These are phyloP conservation scores for Adelphocoris suturalis DNA, from an alignment of 2,888 invertebrate species.

Conservation along the genomic window DNA sequence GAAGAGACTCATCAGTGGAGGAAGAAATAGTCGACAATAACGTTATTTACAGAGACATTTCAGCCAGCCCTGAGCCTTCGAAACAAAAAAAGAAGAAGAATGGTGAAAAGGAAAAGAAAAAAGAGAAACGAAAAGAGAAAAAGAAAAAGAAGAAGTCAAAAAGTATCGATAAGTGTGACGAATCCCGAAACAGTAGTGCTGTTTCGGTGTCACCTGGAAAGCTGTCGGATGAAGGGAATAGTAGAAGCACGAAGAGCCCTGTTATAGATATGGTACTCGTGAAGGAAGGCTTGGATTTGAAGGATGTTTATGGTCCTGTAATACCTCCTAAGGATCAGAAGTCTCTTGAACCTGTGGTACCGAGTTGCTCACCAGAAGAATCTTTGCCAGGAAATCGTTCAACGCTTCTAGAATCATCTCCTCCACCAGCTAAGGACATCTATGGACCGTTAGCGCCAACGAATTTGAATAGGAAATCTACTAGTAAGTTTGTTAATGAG, in stretches of 20 bases:
- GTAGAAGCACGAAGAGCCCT: not conserved
- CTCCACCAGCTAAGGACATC: constrained; percentile 7
- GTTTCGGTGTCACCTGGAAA: not conserved
- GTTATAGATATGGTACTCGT: not conserved
- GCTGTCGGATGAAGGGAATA: not conserved
- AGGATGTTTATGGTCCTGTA: constrained; percentile 67
- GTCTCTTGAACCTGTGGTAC: not conserved
- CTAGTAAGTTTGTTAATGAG: not conserved
- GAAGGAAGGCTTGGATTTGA: not conserved
- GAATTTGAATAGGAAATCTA: not conserved
- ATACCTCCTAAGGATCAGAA: constrained; percentile 33
- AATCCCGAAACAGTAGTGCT: not conserved
- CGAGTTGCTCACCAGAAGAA: constrained; percentile 45
- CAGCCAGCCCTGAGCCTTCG: constrained; percentile 56
- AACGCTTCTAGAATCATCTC: not conserved
- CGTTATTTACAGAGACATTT: constrained; percentile 47
- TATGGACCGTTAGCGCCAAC: constrained; percentile 48
- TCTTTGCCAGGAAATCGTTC: constrained; percentile 61
- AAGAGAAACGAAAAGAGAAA: constrained; percentile 55
- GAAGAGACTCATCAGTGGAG: constrained; percentile 57
- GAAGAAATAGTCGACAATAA: constrained; percentile 56
- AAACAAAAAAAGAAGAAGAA: constrained; percentile 60
- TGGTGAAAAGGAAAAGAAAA: constrained; percentile 54
- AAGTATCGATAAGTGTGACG: not conserved
- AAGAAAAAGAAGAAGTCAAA: constrained; percentile 58